These are phyloP conservation scores for Enteromius afrohamiltoni DNA, from an alignment of 2,797 vertebrate genomes.

Conservation along the genomic window DNA sequence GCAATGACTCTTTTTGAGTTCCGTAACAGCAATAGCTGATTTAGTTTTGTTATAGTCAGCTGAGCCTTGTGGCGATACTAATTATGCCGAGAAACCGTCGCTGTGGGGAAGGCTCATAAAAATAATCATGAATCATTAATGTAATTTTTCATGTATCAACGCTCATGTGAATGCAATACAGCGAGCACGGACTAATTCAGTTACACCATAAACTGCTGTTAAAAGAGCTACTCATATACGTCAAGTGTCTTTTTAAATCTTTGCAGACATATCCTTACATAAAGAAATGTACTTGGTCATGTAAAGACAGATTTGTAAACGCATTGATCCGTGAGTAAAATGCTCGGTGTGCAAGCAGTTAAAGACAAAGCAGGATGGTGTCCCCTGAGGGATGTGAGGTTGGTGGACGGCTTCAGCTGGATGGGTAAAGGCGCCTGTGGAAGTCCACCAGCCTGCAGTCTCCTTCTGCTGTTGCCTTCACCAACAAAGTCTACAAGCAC, in stretches of 20 bases:
- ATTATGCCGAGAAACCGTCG: neutral
- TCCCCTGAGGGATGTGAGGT: neutral
- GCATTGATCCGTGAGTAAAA: neutral
- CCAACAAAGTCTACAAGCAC: constrained; percentile 78
- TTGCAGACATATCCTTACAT: neutral
- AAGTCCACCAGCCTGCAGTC: constrained; percentile 84
- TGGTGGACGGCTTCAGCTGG: constrained; percentile 45
- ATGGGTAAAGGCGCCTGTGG: constrained; percentile 78
- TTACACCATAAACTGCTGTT: neutral
- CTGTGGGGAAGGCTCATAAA: constrained; percentile 13
- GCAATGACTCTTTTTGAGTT: constrained; percentile 6
- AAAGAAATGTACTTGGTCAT: neutral
- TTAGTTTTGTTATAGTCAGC: neutral
- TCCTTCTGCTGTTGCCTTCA: constrained; percentile 81
- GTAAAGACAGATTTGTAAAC: constrained; percentile 20
- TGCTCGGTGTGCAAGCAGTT: neutral
- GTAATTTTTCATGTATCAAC: neutral
- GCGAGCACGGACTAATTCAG: neutral
- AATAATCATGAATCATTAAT: neutral
- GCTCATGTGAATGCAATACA: neutral
- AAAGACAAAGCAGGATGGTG: neutral
- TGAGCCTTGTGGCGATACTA: neutral
- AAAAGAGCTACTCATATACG: neutral
- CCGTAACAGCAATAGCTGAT: neutral
- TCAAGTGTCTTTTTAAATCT: neutral